Base-by-base conservation (phyloP, 2,113 vertebrate species). In the Patagioenas fasciata region DNA sequence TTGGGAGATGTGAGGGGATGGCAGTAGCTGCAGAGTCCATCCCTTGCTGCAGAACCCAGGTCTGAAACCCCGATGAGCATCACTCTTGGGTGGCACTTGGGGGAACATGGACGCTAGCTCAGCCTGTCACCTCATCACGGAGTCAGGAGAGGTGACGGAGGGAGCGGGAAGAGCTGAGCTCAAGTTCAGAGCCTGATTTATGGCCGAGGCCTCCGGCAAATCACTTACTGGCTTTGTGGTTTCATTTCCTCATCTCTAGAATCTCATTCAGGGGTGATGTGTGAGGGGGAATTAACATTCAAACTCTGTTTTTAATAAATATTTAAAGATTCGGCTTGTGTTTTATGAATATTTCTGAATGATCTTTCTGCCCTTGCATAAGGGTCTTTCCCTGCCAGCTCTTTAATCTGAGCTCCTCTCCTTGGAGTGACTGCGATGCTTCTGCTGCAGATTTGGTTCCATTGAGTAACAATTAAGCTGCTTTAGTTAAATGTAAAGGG, bases 161-260 rank as follows among this genome's bases (percentile, higher is more conserved):
- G 57, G 38, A 84, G 84, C 60, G 60, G 80, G 47, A 71, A 26
- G 84, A 91, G 67, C 88, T 47, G 64, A 61, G 71, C 89, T 73
- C 60, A 56, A 87, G 42, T 61, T 82, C 87, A 70, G 93, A 89
- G 82, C 5, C 80, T 90, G 90, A 94, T 97, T 96, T 95, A 96
- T 1, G 3, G 91, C 85, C 4, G 47, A 83, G 88, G 88, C 93
- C 94, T 93, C 38, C 0, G 85, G 91, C 90, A 91, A 85, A 89
- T 88, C 85, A 50, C 51, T 96, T 4, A 67, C 65, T 87, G 90
- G 42, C 82, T 93, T 74, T 86, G 95, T 71, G 90, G 92, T 90
- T 91, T 94, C 85, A 57, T 90, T 93, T 93, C 92, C 88, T 84
- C 91, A 84, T 88, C 90, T 71, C 88, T 15, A 84, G 64, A 61